Percentiles rank a stretch among this genome's conserved stretches.
These are phyloP conservation scores for Ailurus styani DNA, from an alignment of 2,113 vertebrate species.

Conservation along the genomic window DNA sequence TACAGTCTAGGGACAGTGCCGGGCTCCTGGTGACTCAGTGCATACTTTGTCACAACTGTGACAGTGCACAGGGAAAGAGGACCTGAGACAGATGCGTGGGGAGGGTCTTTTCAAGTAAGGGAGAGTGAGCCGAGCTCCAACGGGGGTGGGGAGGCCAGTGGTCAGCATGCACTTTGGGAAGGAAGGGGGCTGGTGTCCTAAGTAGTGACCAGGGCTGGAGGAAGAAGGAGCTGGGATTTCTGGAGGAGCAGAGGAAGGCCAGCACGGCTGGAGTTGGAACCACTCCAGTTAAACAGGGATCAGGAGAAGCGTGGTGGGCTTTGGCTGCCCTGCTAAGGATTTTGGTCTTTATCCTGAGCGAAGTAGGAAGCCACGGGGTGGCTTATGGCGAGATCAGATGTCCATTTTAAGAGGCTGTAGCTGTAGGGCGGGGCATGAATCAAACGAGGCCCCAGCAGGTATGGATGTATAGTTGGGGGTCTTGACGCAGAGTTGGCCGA, in stretches of 20 bases:
- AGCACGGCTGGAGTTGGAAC: accelerated
- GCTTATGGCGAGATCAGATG: background rate
- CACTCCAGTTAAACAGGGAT: background rate
- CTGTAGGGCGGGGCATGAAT: too few species aligned
- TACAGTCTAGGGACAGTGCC: background rate
- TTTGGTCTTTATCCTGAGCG: background rate
- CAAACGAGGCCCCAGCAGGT: too few species aligned
- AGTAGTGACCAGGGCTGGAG: background rate
- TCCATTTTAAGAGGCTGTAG: background rate
- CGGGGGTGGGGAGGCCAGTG: background rate
- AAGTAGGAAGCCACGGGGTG: background rate
- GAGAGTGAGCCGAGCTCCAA: background rate
- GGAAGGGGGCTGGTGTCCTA: too few species aligned
- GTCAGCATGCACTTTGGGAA: background rate
- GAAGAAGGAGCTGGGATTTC: background rate
- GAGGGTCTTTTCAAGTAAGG: background rate
- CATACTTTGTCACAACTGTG: background rate
- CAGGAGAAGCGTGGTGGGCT: accelerated
- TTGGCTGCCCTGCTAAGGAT: background rate
- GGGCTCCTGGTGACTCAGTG: background rate
- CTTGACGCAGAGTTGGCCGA: background rate
- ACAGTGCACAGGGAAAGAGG: background rate
- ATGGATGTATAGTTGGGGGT: background rate
- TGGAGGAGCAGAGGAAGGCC: background rate
- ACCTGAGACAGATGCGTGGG: accelerated